Percentiles rank a stretch among this genome's conserved stretches.
Conservation (phyloP, 2,797 vertebrate genomes). For the Acrossocheilus wenchowensis region DNA sequence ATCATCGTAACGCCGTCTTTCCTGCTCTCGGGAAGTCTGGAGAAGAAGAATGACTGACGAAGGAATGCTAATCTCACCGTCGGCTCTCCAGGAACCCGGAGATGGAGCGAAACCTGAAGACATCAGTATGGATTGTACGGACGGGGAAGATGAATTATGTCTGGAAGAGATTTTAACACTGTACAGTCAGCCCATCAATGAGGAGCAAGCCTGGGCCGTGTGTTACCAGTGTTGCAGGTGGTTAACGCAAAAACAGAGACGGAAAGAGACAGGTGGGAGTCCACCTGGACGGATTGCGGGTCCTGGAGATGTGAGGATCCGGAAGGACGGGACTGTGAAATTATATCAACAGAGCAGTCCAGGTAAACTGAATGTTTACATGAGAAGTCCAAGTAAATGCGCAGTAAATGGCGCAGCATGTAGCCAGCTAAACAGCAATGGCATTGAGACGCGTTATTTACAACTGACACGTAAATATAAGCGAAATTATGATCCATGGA, state of each 20-base stretch:
- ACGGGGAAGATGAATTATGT: conserved; percentile 80
- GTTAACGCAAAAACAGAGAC: conserved; percentile 72
- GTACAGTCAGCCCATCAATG: conserved; percentile 96
- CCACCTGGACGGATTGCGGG: conserved; percentile 72
- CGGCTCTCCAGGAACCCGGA: conserved; percentile 61
- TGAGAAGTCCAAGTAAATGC: not conserved
- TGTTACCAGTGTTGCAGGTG: conserved; percentile 91
- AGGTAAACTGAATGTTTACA: conserved; percentile 70
- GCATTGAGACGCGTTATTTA: not conserved
- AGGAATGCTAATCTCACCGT: conserved; percentile 70
- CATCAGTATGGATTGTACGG: conserved; percentile 70
- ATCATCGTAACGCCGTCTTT: not conserved
- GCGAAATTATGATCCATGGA: not conserved
- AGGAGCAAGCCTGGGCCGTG: conserved; percentile 98
- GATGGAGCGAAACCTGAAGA: conserved; percentile 67
- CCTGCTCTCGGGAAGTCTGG: conserved; percentile 46
- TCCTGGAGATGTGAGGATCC: conserved; percentile 83
- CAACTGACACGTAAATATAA: not conserved
- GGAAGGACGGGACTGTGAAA: conserved; percentile 85
- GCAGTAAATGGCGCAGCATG: conserved; percentile 3
- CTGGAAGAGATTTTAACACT: conserved; percentile 89
- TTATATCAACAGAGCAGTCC: conserved; percentile 65
- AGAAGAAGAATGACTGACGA: conserved; percentile 72
- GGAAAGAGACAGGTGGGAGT: conserved; percentile 63
- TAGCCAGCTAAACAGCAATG: not conserved